Base-by-base conservation (phyloP, 2,888 invertebrate species). In the Heteromyza rotundicornis region DNA sequence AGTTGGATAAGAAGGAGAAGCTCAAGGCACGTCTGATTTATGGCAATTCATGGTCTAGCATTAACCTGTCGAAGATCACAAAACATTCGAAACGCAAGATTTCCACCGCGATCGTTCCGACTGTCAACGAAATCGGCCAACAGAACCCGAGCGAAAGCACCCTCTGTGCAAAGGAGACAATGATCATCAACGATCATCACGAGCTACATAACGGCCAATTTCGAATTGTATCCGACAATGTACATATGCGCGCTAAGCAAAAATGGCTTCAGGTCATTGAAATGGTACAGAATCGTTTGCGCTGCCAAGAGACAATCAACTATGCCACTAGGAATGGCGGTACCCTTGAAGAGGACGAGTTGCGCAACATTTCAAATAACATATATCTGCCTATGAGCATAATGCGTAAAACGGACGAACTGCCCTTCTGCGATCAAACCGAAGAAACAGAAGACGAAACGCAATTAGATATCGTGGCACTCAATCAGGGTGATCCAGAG, bases 11-110 rank as follows among this genome's bases (percentile, higher is more conserved):
- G 40, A 71, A 64, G 8, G 66, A 67, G 8, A 70, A 62, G 64
- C 62, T 72, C 1, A 66, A 67, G 35, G 67, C 68, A 23, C 72
- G 71, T 2, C 59, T 73, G 2, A 58, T 58, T 10, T 76, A 73
- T 47, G 75, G 74, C 22, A 75, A 76, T n/a, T 69, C 68, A 1
- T 66, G 72, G 1, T 74, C 73, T 5, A 61, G 36, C 53, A 64
- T 65, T 51, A 74, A 75, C 50, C 65, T 70, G 64, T 47, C 47
- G 2, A 47, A 47, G 47, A 47, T 47, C 2, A 2, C 47, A 14
- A 47, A 47, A 14, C 19, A 47, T 19, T 3, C 14, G 7, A 47
- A 14, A 19, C 47, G 19, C n/a, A 40, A 40, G 47, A 20, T 19
- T 14, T 17, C 20, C 47, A 47, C 47, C 47, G 47, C 8, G 27